These are phyloP conservation scores for Mesochorus sp. DNA, from an alignment of 2,888 invertebrate species.

Conservation along the genomic window DNA sequence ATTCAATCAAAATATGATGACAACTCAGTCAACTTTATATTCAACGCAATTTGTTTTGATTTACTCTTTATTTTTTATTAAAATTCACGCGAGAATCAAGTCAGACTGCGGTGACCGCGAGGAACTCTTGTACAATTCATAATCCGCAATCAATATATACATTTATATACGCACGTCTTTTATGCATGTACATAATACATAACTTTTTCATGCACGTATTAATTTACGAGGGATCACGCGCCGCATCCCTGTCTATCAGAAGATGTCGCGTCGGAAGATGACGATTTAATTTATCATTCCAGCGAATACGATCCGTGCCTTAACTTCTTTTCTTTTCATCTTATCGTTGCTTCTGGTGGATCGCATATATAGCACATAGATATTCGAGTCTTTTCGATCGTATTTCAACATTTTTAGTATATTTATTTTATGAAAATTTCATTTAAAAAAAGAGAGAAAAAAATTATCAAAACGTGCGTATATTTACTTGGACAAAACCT, in stretches of 20 bases:
- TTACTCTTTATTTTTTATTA: neutral
- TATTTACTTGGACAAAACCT: too few species aligned
- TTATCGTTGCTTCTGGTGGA: neutral
- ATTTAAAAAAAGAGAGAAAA: neutral
- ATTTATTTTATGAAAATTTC: neutral
- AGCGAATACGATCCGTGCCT: neutral
- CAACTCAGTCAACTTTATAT: neutral
- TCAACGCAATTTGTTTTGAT: neutral
- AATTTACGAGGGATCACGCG: constrained; percentile 23
- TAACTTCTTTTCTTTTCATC: neutral
- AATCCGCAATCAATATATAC: neutral
- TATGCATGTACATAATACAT: neutral
- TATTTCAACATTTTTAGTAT: neutral
- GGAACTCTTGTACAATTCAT: neutral
- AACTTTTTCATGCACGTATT: constrained; percentile 17
- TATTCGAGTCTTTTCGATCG: neutral
- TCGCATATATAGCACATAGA: neutral
- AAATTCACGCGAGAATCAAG: neutral
- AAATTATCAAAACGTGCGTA: neutral
- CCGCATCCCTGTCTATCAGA: neutral
- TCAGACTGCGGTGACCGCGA: neutral
- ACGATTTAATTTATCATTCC: constrained; percentile 24
- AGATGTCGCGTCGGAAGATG: constrained; percentile 1
- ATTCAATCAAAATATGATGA: neutral
- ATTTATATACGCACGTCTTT: neutral